Evolutionary conservation across 2,888 invertebrate genomes (phyloP).

Genomic region (Lasioglossum lativentre): DNA sequence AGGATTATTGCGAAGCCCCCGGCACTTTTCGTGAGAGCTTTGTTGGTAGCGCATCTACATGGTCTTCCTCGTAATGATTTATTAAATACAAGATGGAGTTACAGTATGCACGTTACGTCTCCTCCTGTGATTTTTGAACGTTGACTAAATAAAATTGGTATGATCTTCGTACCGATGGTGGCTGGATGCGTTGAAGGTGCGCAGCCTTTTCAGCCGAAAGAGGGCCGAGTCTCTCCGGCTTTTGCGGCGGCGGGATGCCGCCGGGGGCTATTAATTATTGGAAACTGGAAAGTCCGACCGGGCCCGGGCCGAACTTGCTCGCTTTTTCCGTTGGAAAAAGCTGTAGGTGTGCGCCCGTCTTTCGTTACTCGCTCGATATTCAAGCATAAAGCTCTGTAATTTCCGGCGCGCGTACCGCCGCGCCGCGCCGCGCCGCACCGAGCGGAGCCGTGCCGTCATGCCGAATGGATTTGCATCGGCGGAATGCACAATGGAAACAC

Average conservation of each 20-base stretch:
- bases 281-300: neutral
- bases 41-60: too few relatives aligned
- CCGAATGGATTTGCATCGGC: slow-evolving; percentile 4
- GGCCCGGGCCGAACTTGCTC: neutral
- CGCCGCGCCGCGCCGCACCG: too few relatives aligned
- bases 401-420: neutral
- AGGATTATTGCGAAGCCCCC: too few relatives aligned
- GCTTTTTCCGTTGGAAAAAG: neutral
- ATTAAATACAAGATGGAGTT: too few relatives aligned
- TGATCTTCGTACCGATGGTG: neutral
- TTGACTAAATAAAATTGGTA: too few relatives aligned
- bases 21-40: too few relatives aligned
- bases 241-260: neutral
- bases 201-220: neutral
- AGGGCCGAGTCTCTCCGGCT: neutral
- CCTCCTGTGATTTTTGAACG: too few relatives aligned
- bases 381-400: neutral
- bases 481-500: slow-evolving; percentile 11
- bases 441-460: neutral
- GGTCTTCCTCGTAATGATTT: too few relatives aligned
- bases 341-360: neutral
- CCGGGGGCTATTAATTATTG: slow-evolving; percentile 22
- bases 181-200: neutral
- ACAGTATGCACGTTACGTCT: too few relatives aligned
- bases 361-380: neutral